Conservation (phyloP, 2,113 vertebrate genomes). For the Stomatorhinus ivindoensis region DNA sequence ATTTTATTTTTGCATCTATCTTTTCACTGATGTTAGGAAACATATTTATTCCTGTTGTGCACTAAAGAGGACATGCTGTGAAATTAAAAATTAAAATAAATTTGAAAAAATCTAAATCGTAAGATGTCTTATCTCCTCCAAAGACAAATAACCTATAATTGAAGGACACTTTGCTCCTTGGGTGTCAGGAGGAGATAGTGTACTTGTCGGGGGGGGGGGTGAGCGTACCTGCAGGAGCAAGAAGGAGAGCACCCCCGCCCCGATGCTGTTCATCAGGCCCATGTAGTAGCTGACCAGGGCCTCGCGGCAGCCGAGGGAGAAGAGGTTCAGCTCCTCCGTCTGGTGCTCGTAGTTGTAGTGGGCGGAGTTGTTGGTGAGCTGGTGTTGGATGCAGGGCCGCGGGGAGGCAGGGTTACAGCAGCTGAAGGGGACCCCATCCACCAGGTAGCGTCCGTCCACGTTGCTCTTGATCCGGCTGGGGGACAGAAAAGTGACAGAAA, state of each 20-base stretch:
- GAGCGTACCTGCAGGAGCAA: conserved; percentile 60
- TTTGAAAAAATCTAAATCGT: no score
- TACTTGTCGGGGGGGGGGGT: background rate
- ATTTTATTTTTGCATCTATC: no score
- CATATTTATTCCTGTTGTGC: no score
- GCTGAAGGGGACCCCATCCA: conserved; percentile 71
- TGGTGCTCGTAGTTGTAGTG: conserved; percentile 70
- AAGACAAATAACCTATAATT: no score
- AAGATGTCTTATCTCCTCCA: no score
- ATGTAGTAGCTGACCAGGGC: conserved; percentile 67
- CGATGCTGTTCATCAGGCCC: conserved; percentile 65
- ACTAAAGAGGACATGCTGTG: no score
- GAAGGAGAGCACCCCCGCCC: conserved; percentile 58
- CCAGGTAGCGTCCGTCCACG: conserved; percentile 65
- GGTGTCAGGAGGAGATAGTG: no score
- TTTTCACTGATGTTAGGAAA: no score
- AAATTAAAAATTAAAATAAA: no score
- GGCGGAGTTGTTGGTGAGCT: conserved; percentile 62
- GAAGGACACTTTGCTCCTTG: no score
- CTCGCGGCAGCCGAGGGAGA: conserved; percentile 61
- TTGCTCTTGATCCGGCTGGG: conserved; percentile 70
- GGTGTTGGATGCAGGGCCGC: conserved; percentile 65
- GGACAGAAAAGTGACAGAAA: background rate
- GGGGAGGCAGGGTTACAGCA: conserved; percentile 71
- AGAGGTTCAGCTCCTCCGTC: conserved; percentile 66